phyloP scores from a whole-genome alignment of 2,888 invertebrate species.

The Nymphalis urticae region DNA sequence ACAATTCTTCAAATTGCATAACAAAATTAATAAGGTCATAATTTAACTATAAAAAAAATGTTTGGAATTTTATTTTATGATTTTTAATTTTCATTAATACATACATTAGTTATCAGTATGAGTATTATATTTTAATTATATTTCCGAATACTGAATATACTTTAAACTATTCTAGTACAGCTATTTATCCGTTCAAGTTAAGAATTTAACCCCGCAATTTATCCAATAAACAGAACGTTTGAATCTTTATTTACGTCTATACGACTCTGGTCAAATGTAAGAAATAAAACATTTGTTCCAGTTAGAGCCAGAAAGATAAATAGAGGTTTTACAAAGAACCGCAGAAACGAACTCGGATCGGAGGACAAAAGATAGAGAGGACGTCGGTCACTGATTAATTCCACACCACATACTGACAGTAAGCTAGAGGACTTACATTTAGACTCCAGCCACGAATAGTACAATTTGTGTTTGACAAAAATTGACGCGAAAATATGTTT shows the following conservation, averaged over 20 bases:
- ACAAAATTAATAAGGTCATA: no score
- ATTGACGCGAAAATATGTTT: no score
- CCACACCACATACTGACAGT: constrained; percentile 52
- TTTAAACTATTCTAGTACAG: no score
- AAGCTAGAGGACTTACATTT: constrained; percentile 42
- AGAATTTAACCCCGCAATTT: constrained; percentile 4
- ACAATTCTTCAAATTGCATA: no score
- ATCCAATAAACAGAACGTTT: constrained; percentile 3
- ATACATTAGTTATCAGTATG: no score
- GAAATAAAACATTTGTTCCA: constrained; percentile 33
- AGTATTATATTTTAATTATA: no score
- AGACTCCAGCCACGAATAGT: not conserved
- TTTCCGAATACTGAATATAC: no score
- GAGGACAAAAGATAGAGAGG: constrained; percentile 42
- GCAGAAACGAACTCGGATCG: constrained; percentile 26
- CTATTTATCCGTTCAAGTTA: not conserved
- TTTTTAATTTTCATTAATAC: no score
- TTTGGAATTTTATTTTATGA: no score
- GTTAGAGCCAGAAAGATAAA: constrained; percentile 28
- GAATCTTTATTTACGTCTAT: constrained; percentile 14
- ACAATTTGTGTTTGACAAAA: no score
- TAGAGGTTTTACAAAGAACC: constrained; percentile 33
- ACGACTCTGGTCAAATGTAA: constrained; percentile 21
- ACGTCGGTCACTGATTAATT: constrained; percentile 59
- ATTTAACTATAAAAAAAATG: no score